A percentile compares a stretch with the other conserved stretches of the same genome.
Conservation (phyloP, 2,888 invertebrate species). For the Coenonympha arcania region DNA sequence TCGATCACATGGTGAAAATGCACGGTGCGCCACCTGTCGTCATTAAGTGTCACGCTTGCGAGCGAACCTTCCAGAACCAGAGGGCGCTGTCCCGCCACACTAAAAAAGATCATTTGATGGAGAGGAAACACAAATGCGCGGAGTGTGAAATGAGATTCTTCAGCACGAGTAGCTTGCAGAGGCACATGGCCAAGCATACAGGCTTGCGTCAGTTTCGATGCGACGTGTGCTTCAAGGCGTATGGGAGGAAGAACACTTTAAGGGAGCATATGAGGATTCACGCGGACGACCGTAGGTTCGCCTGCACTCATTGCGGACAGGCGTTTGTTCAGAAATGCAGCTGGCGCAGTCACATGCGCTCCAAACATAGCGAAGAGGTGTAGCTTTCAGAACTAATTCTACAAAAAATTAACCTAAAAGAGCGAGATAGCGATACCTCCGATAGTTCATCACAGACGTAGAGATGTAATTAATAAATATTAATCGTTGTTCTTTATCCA, state of each 20-base stretch:
- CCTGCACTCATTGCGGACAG: slow-evolving; percentile 39
- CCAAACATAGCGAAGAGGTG: slow-evolving; percentile 35
- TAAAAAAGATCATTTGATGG: slow-evolving; percentile 55
- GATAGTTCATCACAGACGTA: neutral
- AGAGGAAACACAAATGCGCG: slow-evolving; percentile 52
- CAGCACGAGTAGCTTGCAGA: slow-evolving; percentile 34
- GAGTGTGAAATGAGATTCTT: slow-evolving; percentile 59
- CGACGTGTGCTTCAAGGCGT: slow-evolving; percentile 47
- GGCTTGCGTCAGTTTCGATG: slow-evolving; percentile 45
- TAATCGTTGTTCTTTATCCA: neutral
- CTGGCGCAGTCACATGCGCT: slow-evolving; percentile 54
- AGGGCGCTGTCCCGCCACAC: slow-evolving; percentile 41
- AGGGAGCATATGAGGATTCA: slow-evolving; percentile 49
- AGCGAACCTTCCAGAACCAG: slow-evolving; percentile 43
- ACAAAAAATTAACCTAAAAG: neutral
- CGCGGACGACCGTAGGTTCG: slow-evolving; percentile 38
- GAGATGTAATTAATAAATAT: too few relatives aligned
- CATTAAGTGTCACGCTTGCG: slow-evolving; percentile 48
- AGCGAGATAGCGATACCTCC: neutral
- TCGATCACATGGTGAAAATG: slow-evolving; percentile 45
- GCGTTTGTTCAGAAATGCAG: slow-evolving; percentile 48
- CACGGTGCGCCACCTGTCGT: slow-evolving; percentile 42
- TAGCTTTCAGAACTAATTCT: slow-evolving; percentile 7
- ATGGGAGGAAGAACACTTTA: slow-evolving; percentile 42
- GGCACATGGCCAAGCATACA: slow-evolving; percentile 49